These are phyloP conservation scores for Clavelina lepadiformis DNA, from an alignment of 23 tunicate genomes.

Conservation along the genomic window DNA sequence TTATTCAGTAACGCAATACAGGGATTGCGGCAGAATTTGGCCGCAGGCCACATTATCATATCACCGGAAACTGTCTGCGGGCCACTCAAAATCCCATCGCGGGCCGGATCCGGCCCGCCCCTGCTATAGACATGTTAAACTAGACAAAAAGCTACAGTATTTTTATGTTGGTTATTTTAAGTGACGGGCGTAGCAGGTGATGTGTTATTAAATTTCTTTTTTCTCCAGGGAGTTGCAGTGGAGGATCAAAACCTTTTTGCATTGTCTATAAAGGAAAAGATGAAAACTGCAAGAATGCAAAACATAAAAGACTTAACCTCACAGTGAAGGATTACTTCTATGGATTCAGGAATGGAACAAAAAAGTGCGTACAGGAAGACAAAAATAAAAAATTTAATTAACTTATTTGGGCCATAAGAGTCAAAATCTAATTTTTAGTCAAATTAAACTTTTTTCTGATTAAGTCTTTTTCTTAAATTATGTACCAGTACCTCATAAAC, in stretches of 20 bases:
- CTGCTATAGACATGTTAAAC: not conserved
- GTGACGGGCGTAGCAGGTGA: no score
- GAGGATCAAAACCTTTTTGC: slow-evolving; percentile 22
- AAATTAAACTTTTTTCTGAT: not conserved
- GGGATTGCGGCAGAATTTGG: no score
- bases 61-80: no score
- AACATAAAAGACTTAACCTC: slow-evolving; percentile 29
- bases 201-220: no score
- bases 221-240: no score
- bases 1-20: no score
- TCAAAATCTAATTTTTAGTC: not conserved
- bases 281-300: not conserved
- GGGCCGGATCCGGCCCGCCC: no score
- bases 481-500: no score
- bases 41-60: no score
- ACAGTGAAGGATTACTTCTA: slow-evolving; percentile 71
- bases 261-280: slow-evolving; percentile 20
- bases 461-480: no score
- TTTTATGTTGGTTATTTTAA: not conserved
- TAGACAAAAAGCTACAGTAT: not conserved
- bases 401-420: no score
- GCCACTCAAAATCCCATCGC: no score
- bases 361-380: slow-evolving; percentile 7
- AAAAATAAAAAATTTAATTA: not conserved
- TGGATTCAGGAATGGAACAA: slow-evolving; percentile 12